Base-by-base conservation (phyloP, 2,113 vertebrate species). In the Archocentrus centrarchus region DNA sequence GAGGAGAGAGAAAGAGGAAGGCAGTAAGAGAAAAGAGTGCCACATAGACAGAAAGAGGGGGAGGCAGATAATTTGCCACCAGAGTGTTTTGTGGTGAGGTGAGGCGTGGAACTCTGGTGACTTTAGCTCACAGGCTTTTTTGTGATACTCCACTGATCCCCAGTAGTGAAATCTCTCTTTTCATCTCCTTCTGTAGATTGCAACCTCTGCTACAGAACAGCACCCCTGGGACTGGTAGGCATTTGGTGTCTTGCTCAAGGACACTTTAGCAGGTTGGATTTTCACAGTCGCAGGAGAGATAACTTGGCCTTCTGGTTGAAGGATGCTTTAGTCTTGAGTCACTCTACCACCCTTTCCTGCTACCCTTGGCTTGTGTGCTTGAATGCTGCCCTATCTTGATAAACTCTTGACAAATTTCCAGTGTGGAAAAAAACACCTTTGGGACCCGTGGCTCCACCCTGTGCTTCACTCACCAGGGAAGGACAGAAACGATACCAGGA, bases 31-130 rank as follows among this genome's bases (percentile, higher is more conserved):
- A 88, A 87, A 85, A 85, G 86, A 91, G 91, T 93, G 94, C 89
- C 91, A 95, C 91, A 94, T 89, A 82, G 87, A 90, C 91, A 90
- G 87, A 86, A 82, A 84, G 89, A 91, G 90, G 88, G 82, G 87
- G 89, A 85, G 89, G 76, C 80, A 86, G 86, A 90, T 92, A 58
- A 90, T 90, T 91, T 93, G 90, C 92, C 91, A 92, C 90, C 89
- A 73, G 85, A 86, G 89, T 89, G 85, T 91, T 93, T 88, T 91
- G 89, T 90, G 82, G 90, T 84, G 88, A 89, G 84, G 87, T 84
- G 92, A 91, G 88, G 91, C 64, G 59, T 91, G 83, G 90, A 90
- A 86, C 91, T 87, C 88, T 86, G 81, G 89, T 92, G 90, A 89
- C 84, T 94, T 86, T 80, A 90, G 89, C 84, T 86, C 73, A 30